Base-by-base conservation (phyloP, 30 jellyfish, hydroid and myxozoan genomes). In the Nemopilema nomurai region DNA sequence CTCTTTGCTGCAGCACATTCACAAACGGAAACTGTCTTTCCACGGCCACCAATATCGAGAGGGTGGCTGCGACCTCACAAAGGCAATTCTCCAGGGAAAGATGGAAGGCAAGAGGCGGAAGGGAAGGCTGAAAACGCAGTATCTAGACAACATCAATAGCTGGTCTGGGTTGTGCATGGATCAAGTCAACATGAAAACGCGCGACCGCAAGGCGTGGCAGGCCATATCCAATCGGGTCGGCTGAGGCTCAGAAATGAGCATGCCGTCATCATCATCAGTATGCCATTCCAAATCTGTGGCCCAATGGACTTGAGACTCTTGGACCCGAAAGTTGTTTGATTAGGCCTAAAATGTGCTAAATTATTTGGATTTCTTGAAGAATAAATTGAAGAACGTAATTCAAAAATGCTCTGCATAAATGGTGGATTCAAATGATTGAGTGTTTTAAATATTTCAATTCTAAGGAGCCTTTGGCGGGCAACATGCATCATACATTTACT, bases 261-360 rank as follows among this genome's bases (percentile, higher is more conserved):
- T n/a, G n/a, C n/a, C n/a, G n/a, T n/a, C n/a, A n/a, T n/a, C n/a
- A n/a, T n/a, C n/a, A n/a, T n/a, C n/a, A n/a, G 8, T 30, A 1
- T 24, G 25, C 67, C 17, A 33, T 71, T 71, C 82, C 82, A 71
- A 71, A 71, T 71, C 23, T 71, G 82, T 25, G 82, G 82, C 25
- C 82, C 82, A 71, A 71, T 29, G 28, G 82, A 71, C 67, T 3
- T 29, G 4, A 71, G 82, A 71, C 82, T 71, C 27, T 71, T 71
- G 8, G 82, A 71, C 8, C 82, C 82, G n/a, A 71, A 29, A 67
- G 77, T 67, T 16, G 41, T 23, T 67, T 67, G 31, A 67, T 67
- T 7, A 1, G 41, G 77, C 41, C 41, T 23, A 24, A 22, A 8
- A 67, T 13, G 41, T 1, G 31, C 41, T 67, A 67, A 22, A 21